phyloP scores from a whole-genome alignment of 2,797 vertebrate genomes.

The Serranus cabrilla region DNA sequence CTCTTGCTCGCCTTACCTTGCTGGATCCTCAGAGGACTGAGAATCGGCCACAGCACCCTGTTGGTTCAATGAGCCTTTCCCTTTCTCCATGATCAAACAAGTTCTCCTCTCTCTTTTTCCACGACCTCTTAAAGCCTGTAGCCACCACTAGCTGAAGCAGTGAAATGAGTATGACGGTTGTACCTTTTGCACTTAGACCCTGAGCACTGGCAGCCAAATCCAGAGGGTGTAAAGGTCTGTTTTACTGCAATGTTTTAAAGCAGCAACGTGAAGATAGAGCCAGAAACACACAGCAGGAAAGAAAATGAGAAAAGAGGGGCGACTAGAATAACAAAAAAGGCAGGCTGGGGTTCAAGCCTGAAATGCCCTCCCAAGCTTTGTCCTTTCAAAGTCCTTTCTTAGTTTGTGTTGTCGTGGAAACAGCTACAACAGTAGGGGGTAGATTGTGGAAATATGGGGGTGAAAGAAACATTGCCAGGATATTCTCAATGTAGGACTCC shows the following conservation, averaged over 20 bases:
- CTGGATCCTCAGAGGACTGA: conserved; percentile 29
- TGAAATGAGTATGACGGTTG: neutral
- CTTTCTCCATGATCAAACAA: conserved; percentile 66
- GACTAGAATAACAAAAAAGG: neutral
- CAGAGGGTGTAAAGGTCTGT: conserved; percentile 79
- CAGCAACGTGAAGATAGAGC: conserved; percentile 3
- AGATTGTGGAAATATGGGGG: conserved; percentile 42
- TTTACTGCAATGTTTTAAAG: conserved; percentile 49
- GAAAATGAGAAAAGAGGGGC: neutral
- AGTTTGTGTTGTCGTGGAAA: conserved; percentile 66
- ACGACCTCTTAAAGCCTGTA: neutral
- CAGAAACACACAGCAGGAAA: conserved; percentile 4
- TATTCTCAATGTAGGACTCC: conserved; percentile 46
- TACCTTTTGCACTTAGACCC: conserved; percentile 52
- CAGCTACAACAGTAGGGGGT: conserved; percentile 51
- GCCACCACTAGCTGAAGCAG: neutral
- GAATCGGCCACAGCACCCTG: neutral
- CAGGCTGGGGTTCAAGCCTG: conserved; percentile 1
- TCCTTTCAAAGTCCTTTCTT: conserved; percentile 22
- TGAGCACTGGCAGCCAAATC: neutral
- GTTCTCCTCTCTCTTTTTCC: neutral
- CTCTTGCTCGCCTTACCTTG: conserved; percentile 68
- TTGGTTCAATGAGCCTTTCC: conserved; percentile 36
- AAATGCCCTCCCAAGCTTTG: conserved; percentile 30
- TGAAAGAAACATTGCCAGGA: conserved; percentile 30